Base-by-base conservation (phyloP, 2,113 vertebrate genomes). In the Chaenocephalus aceratus region DNA sequence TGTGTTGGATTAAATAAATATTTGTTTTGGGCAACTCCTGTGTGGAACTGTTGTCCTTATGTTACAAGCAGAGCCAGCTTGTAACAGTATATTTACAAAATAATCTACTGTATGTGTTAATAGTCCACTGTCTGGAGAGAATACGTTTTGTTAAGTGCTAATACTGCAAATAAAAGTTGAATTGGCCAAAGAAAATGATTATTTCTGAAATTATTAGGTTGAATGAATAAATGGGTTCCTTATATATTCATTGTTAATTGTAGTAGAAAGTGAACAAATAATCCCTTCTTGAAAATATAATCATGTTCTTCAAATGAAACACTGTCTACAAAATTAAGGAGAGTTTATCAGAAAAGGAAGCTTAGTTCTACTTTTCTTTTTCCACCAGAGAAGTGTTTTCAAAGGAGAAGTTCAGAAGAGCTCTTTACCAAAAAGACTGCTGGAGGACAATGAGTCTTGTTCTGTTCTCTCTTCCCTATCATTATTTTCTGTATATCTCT, bases 391-490 rank as follows among this genome's bases (percentile, higher is more conserved):
- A 60, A 30, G 26, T 26, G 54, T 57, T 12, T 26, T 57, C 54
- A 48, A 23, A 30, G 16, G 46, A 14, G 21, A 34, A 30, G 7
- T 52, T 36, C 15, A 13, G 60, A 54, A 71, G 30, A 34, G 15
- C 14, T 6, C 59, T 46, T 41, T 10, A 46, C 16, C 0, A 36
- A 52, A 60, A 51, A 70, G n/a, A 70, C 26, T 48, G 34, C 18
- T 80, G 48, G 10, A 77, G 41, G 45, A 68, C 13, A 60, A 60
- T 2, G 16, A 64, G 45, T 34, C 14, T 68, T 63, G 72, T 36
- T 71, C n/a, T 63, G 14, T 72, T 41, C 36, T 41, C 36, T 41
- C 36, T 16, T 62, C 8, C n/a, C 12, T 51, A n/a, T 54, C 23
- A 52, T 41, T 45, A 5, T 61, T 23, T 21, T 23, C 30, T 53